These are phyloP conservation scores for Merops nubicus DNA, from an alignment of 2,113 vertebrate genomes.

Conservation along the genomic window DNA sequence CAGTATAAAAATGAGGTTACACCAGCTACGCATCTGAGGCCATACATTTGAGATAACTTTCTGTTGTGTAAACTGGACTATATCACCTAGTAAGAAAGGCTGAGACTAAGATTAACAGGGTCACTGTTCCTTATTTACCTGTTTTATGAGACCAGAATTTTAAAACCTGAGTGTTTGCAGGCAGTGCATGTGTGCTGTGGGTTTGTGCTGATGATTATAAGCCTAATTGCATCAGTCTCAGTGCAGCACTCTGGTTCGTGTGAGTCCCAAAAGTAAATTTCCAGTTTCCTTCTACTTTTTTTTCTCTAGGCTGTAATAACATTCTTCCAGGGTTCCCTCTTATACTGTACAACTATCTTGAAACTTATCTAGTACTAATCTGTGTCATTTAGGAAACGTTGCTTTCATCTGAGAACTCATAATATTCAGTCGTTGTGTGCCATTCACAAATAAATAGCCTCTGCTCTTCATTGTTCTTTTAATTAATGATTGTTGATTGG, in stretches of 20 bases:
- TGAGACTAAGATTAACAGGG: neutral
- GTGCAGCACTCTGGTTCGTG: neutral
- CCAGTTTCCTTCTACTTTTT: neutral
- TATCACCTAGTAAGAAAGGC: neutral
- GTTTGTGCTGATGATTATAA: neutral
- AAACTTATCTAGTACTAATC: conserved; percentile 2
- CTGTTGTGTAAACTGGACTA: neutral
- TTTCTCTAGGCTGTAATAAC: neutral
- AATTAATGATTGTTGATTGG: conserved; percentile 85
- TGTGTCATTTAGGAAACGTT: conserved; percentile 44
- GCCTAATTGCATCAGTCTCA: neutral
- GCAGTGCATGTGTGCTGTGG: too few species aligned
- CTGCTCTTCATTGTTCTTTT: conserved; percentile 74
- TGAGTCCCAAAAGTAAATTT: neutral
- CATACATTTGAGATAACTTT: neutral
- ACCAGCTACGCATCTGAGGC: neutral
- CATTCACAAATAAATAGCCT: conserved; percentile 64
- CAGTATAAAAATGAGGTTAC: neutral
- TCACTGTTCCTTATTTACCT: neutral
- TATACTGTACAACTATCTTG: neutral
- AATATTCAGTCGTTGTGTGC: conserved; percentile 47
- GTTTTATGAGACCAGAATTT: neutral
- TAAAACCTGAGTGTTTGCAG: neutral
- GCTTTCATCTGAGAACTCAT: conserved; percentile 51
- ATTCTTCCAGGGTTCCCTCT: conserved; percentile 12